Percentiles rank a stretch among this genome's conserved stretches.
Evolutionary conservation across 2,797 vertebrate species (phyloP).

Genomic region (Champsocephalus gunnari): DNA sequence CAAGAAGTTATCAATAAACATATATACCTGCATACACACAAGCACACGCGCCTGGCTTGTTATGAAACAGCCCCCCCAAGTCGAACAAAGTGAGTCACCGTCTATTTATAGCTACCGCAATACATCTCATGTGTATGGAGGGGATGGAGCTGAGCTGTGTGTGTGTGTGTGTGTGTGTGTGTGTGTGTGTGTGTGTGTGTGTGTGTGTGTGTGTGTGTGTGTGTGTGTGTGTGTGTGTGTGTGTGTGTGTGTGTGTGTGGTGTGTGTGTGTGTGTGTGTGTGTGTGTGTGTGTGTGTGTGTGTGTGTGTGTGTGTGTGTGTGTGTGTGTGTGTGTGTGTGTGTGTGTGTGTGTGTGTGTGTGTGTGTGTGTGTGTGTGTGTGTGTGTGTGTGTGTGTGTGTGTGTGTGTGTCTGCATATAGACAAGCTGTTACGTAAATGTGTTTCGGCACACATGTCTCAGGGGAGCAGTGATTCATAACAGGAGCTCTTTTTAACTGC

Average conservation of each 20-base stretch:
- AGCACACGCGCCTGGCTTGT: slow-evolving; percentile 46
- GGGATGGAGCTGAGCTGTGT: slow-evolving; percentile 10
- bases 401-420: slow-evolving; percentile 39
- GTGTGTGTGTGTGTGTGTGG: neutral
- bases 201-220: too few relatives aligned
- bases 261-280: too few relatives aligned
- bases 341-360: too few relatives aligned
- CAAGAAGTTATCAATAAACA: slow-evolving; percentile 44
- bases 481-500: slow-evolving; percentile 52
- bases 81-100: slow-evolving; percentile 79
- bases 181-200: too few relatives aligned
- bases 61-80: slow-evolving; percentile 78
- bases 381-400: too few relatives aligned
- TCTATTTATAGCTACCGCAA: slow-evolving; percentile 77
- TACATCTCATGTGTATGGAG: slow-evolving; percentile 63
- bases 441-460: slow-evolving; percentile 44
- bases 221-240: too few relatives aligned
- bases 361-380: too few relatives aligned
- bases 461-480: slow-evolving; percentile 56
- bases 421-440: slow-evolving; percentile 69
- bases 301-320: too few relatives aligned
- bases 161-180: neutral
- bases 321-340: neutral
- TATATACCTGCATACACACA: slow-evolving; percentile 21
- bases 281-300: too few relatives aligned